Evolutionary conservation across 1,140 invertebrate species (phyloP), one percentile per base, ranked within the genome.

Genomic region (Drosophila seguyi): DNA sequence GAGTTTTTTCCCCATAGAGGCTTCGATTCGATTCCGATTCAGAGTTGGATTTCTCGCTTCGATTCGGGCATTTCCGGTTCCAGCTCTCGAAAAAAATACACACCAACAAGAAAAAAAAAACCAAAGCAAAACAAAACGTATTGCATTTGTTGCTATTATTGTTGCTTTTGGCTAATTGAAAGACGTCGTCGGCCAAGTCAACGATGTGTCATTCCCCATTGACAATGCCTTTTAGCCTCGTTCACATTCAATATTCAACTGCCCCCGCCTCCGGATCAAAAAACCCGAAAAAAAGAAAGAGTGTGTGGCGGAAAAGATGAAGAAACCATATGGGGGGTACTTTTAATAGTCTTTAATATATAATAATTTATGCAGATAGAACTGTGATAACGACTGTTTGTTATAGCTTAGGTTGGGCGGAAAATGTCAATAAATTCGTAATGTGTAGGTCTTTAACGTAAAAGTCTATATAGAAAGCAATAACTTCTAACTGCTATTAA

Each of bases 131-230:
- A 36, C 27, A 59, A 60, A 66, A 42, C 41, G 48, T 57, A 68
- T 69, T 79, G 76, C 45, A 75, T 77, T 76, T 76, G 73, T 77
- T 77, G 73, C 72, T 75, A 66, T 75, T 75, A 34, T 62, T 74
- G 41, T 53, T 48, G 58, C 68, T 79, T 79, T 69, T 67, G 74
- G 67, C 63, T 79, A 81, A 86, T 84, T 86, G 79, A 82, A 78
- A 87, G 61, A 75, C 68, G 50, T 50, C 47, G 52, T 22, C 57
- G 39, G 39, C 36, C 50, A 42, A 38, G 41, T 39, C 62, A 59
- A 74, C 79, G 84, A 88, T 88, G 84, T 88, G 84, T 88, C 84
- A 88, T 74, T 79, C 78, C 52, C 50, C 74, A 73, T 67, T 75
- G 63, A 57, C 74, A 81, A 62, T 57, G 52, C 50, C 48, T 84